phyloP scores from a whole-genome alignment of 2,113 vertebrate species.

The Struthidea cinerea region DNA sequence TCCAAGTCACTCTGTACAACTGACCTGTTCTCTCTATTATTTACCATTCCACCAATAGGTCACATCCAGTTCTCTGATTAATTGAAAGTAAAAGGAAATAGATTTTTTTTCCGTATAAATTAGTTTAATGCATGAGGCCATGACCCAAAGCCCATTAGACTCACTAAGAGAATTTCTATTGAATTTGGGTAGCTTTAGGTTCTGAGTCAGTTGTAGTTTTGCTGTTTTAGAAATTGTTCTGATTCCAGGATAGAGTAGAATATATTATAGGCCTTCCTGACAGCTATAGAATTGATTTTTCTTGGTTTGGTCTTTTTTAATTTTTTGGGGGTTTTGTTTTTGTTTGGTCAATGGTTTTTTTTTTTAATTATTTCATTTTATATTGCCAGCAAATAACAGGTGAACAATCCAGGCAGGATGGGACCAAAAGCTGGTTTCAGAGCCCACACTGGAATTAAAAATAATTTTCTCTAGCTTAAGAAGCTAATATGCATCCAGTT shows the following conservation, averaged over 20 bases:
- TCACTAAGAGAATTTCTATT: constrained; percentile 23
- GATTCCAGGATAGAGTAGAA: background rate
- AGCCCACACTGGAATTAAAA: background rate
- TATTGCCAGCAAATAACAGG: background rate
- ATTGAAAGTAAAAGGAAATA: constrained; percentile 56
- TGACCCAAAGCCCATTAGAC: constrained; percentile 44
- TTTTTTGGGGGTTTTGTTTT: background rate
- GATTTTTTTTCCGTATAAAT: constrained; percentile 41
- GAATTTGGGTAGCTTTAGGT: background rate
- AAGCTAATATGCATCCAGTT: no score
- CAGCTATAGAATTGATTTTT: background rate
- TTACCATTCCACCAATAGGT: constrained; percentile 48
- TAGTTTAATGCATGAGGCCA: constrained; percentile 33
- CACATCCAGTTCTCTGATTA: background rate
- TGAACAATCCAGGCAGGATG: background rate
- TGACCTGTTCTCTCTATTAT: constrained; percentile 34
- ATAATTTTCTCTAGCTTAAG: background rate
- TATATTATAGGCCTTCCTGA: background rate
- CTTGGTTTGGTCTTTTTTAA: background rate
- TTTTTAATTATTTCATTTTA: background rate
- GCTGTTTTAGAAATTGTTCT: constrained; percentile 3
- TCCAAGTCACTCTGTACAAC: background rate
- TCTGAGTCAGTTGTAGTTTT: background rate
- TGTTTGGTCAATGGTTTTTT: background rate
- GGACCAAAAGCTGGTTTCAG: background rate